Conservation (phyloP, 2,797 vertebrate species). For the Pipistrellus pipistrellus region DNA sequence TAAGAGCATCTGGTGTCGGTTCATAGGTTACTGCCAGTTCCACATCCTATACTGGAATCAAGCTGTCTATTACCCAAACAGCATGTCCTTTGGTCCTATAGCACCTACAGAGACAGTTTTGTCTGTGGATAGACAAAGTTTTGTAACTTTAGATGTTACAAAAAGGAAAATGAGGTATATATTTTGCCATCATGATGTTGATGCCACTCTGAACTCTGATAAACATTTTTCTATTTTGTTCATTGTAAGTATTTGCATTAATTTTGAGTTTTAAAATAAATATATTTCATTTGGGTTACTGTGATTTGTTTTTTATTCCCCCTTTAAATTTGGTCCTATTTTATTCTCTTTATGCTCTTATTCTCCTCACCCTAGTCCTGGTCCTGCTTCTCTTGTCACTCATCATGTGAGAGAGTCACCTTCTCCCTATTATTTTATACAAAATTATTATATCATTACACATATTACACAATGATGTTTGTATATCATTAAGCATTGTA, state of each 20-base stretch:
- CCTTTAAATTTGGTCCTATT: not conserved
- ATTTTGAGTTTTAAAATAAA: conserved; percentile 30
- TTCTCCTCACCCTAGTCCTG: not conserved
- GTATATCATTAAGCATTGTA: not conserved
- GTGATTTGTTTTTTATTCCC: not conserved
- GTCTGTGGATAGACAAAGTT: not conserved
- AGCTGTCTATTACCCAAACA: not conserved
- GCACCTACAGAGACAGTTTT: not conserved
- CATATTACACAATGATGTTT: not conserved
- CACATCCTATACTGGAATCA: not conserved
- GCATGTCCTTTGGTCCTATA: not conserved
- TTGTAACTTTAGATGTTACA: not conserved
- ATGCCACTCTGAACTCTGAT: not conserved
- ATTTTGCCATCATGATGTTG: not conserved
- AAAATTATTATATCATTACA: not conserved
- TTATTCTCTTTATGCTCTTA: not conserved
- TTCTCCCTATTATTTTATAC: not conserved
- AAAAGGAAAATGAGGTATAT: not conserved
- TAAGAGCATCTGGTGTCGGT: not conserved
- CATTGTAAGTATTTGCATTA: not conserved
- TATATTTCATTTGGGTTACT: not conserved
- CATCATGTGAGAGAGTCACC: not conserved
- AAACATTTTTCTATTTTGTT: not conserved
- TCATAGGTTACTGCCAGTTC: not conserved
- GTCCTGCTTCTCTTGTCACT: not conserved